Conservation (phyloP, 1,140 invertebrate species). For the Drepana arcuata region DNA sequence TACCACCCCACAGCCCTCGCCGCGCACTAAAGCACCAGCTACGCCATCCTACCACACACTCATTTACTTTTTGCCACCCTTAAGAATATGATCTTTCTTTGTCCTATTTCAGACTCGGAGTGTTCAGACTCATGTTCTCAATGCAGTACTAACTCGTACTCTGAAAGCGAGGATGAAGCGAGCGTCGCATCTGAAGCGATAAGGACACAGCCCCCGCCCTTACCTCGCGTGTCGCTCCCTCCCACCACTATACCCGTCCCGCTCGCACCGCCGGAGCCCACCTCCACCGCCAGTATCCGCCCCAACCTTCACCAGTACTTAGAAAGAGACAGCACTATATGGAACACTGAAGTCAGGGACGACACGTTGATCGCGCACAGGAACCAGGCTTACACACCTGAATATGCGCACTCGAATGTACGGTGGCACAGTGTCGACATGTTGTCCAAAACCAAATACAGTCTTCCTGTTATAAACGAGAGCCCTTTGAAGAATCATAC, state of each 20-base stretch:
- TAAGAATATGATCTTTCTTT: conserved; percentile 1
- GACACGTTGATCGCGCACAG: conserved; percentile 30
- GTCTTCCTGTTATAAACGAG: conserved; percentile 14
- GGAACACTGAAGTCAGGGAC: conserved; percentile 38
- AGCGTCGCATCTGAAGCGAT: conserved; percentile 21
- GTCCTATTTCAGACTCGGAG: conserved; percentile 42
- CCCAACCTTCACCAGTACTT: conserved; percentile 59
- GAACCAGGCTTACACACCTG: conserved; percentile 11
- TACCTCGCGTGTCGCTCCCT: conserved; percentile 32
- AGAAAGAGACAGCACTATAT: conserved; percentile 54
- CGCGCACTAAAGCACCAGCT: conserved; percentile 56
- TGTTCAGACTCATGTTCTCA: conserved; percentile 56
- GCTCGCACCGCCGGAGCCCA: conserved; percentile 33
- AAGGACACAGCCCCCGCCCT: conserved; percentile 36
- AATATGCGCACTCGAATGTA: conserved; percentile 19
- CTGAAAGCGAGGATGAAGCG: conserved; percentile 34
- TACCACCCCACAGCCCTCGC: no score
- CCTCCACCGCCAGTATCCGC: conserved; percentile 44
- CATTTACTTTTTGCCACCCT: no score
- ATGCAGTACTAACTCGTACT: conserved; percentile 40
- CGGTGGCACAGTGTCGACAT: conserved; percentile 45
- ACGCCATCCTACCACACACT: background rate
- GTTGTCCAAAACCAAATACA: conserved; percentile 14
- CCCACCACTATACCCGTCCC: conserved; percentile 43
- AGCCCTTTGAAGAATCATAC: conserved; percentile 18